A percentile compares a stretch with the other conserved stretches of the same genome.
phyloP scores from a whole-genome alignment of 2,113 vertebrate species.

The Centropus bengalensis region DNA sequence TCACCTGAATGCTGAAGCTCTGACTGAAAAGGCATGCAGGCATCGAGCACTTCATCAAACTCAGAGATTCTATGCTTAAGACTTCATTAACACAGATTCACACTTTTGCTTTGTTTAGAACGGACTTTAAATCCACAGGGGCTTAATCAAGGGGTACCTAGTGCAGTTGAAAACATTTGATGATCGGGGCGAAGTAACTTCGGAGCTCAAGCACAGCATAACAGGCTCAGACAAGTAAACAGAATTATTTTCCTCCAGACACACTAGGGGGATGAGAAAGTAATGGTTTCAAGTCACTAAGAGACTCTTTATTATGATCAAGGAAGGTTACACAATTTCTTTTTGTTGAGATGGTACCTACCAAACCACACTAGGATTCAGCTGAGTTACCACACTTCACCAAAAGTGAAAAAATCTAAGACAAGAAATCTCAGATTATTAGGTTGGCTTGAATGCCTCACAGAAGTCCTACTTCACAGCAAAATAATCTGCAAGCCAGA shows the following conservation, averaged over 20 bases:
- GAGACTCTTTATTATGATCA: conserved; percentile 5
- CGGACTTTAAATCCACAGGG: neutral
- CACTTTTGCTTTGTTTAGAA: neutral
- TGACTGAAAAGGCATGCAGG: neutral
- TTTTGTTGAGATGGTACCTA: neutral
- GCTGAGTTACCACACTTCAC: neutral
- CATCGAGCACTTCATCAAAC: neutral
- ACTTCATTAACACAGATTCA: neutral
- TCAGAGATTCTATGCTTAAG: neutral
- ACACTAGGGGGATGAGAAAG: conserved; percentile 26
- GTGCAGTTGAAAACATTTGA: neutral
- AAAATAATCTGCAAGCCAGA: neutral
- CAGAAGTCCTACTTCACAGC: neutral
- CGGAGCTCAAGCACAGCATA: neutral
- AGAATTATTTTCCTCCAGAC: conserved; percentile 25
- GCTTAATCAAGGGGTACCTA: conserved; percentile 28
- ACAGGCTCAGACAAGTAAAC: conserved; percentile 36
- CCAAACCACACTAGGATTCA: neutral
- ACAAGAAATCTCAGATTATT: neutral
- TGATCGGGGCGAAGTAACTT: neutral
- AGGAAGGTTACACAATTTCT: neutral
- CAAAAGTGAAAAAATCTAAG: neutral
- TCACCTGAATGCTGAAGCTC: neutral
- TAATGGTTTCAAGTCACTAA: neutral
- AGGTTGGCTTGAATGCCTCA: neutral